Evolutionary conservation across 2,888 invertebrate genomes (phyloP).

Genomic region (Eurytoma adleriae): DNA sequence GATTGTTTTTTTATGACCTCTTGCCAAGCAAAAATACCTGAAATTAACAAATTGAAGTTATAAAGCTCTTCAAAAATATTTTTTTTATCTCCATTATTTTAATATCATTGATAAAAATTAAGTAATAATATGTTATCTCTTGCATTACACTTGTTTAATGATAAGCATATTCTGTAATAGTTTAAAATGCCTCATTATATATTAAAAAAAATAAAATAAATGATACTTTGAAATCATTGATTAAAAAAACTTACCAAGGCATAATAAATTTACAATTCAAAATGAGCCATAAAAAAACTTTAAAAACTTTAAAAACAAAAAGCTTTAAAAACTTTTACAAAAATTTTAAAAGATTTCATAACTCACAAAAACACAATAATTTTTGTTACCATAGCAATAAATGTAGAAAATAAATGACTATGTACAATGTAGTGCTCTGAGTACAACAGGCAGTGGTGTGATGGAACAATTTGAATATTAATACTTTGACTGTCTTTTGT

Average conservation of each 20-base stretch:
- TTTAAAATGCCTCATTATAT: conserved; percentile 8
- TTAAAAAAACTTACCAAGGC: conserved; percentile 65
- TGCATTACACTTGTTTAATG: conserved; percentile 11
- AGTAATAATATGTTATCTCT: conserved; percentile 8
- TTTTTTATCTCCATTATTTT: conserved; percentile 28
- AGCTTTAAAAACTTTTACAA: conserved; percentile 30
- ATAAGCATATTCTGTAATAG: conserved; percentile 30
- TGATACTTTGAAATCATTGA: neutral
- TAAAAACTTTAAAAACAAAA: conserved; percentile 33
- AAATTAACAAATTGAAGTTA: conserved; percentile 63
- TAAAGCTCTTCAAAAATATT: conserved; percentile 51
- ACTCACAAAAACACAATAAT: conserved; percentile 24
- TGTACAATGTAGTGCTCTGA: neutral
- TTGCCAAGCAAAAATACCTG: conserved; percentile 68
- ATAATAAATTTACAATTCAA: conserved; percentile 59
- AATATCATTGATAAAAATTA: conserved; percentile 13
- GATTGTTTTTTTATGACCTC: conserved; percentile 64
- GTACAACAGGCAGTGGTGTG: neutral
- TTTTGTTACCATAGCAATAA: conserved; percentile 49
- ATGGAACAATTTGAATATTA: conserved; percentile 17
- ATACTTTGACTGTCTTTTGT: conserved; percentile 44
- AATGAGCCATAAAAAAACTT: conserved; percentile 7
- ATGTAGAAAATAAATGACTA: conserved; percentile 35
- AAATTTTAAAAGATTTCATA: neutral
- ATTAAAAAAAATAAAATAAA: too few species aligned